These are phyloP conservation scores for Scatophagus argus DNA, from an alignment of 2,113 vertebrate genomes.

Conservation along the genomic window DNA sequence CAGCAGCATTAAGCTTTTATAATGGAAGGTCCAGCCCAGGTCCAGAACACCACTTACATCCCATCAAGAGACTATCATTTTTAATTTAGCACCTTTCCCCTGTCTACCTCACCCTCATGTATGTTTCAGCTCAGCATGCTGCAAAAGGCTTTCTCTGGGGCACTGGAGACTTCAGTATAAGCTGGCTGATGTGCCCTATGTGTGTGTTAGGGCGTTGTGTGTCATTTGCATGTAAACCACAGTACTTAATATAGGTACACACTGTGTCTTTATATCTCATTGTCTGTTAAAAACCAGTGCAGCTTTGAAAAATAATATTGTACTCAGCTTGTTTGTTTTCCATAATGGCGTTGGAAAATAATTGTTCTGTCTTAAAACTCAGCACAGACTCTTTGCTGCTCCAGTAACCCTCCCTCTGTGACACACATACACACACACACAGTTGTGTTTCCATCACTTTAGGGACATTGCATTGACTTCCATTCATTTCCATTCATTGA, in stretches of 20 bases:
- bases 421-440: background rate
- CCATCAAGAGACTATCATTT: conserved; percentile 79
- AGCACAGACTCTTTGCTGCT: conserved; percentile 22
- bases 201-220: background rate
- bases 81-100: conserved; percentile 80
- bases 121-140: conserved; percentile 72
- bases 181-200: background rate
- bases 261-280: background rate
- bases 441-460: too few species aligned
- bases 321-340: conserved; percentile 31
- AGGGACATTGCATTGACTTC: too few species aligned
- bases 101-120: conserved; percentile 67
- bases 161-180: conserved; percentile 4
- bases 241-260: background rate
- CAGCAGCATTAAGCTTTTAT: conserved; percentile 80
- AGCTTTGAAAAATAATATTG: conserved; percentile 18
- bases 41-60: conserved; percentile 77
- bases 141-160: conserved; percentile 10
- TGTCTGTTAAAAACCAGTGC: conserved; percentile 10
- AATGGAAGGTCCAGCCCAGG: conserved; percentile 37
- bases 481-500: too few species aligned
- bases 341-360: conserved; percentile 1
- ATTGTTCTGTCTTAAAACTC: conserved; percentile 35
- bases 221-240: conserved; percentile 12
- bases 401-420: background rate